Base-by-base conservation (phyloP, 2,888 invertebrate genomes). In the Zaprionus lineosus region DNA sequence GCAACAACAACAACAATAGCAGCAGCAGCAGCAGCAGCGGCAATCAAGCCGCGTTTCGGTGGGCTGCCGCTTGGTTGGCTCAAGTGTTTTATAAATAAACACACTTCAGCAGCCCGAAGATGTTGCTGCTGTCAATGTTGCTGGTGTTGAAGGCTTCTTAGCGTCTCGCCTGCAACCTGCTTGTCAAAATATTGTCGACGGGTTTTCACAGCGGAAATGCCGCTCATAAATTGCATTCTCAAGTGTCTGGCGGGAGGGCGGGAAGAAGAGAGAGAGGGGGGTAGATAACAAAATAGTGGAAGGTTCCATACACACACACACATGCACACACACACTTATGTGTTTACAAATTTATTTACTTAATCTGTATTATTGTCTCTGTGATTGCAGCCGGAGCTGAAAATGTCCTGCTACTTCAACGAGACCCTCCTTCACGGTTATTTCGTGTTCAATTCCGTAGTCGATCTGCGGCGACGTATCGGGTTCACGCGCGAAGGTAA, bases 381-480 rank as follows among this genome's bases (percentile, higher is more conserved):
- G 14, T 19, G 5, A 26, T 64, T 87, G 43, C 77, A 89, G 89
- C 88, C 86, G 88, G 88, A 88, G 84, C 83, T 87, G 76, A 85
- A 86, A 83, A 87, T 86, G 77, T 88, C 89, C 87, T 89, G 89
- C 88, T 89, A 89, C 77, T 89, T 89, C 89, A 89, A 88, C 86
- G 89, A 89, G 81, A 86, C 87, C 65, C 88, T 89, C 74, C 86
- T 86, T 58, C 88, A 88, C 86, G 89, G 89, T 87, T 89, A 89
- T 88, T 88, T 87, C 86, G 89, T 89, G 74, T 89, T 87, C 84
- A 86, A 87, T 62, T 89, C 89, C 70, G 86, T 88, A 69, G 83
- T 89, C 86, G 88, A 89, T 86, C 79, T 83, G 70, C 84, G 86
- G 78, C 89, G 88, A 71, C 89, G 88, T 65, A 87, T 89, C 79